Conservation (phyloP, 2,888 invertebrate species). For the Apotomis betuletana region DNA sequence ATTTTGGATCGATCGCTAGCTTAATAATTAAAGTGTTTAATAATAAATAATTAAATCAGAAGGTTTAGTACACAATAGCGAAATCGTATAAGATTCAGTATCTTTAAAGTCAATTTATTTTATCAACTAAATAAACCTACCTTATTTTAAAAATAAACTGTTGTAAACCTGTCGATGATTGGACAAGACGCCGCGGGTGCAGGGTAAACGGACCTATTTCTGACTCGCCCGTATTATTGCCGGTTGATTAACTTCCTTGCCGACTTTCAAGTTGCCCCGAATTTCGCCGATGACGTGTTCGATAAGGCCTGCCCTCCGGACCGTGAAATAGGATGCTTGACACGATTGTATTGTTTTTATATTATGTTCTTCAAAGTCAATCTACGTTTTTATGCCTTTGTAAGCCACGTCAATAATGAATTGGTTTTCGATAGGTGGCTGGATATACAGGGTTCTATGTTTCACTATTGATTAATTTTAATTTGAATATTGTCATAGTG, state of each 20-base stretch:
- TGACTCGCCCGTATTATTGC: conserved; percentile 38
- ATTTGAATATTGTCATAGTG: too few species aligned
- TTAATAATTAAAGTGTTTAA: too few species aligned
- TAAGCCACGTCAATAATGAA: too few species aligned
- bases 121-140: conserved; percentile 1
- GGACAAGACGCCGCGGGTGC: conserved; percentile 15
- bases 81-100: too few species aligned
- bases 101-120: too few species aligned
- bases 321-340: conserved; percentile 32
- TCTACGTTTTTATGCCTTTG: too few species aligned
- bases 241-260: conserved; percentile 41
- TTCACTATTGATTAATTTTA: too few species aligned
- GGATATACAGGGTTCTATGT: too few species aligned
- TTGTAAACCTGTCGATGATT: conserved; percentile 10
- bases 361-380: neutral
- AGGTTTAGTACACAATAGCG: too few species aligned
- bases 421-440: too few species aligned
- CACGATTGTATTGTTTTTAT: conserved; percentile 18
- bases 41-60: too few species aligned
- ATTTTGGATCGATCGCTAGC: too few species aligned
- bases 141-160: conserved; percentile 25
- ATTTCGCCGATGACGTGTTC: conserved; percentile 34
- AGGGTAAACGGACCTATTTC: conserved; percentile 39
- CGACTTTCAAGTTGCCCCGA: conserved; percentile 36
- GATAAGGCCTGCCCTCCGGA: conserved; percentile 22